phyloP scores from a whole-genome alignment of 2,113 vertebrate genomes.

The Excalfactoria chinensis region DNA sequence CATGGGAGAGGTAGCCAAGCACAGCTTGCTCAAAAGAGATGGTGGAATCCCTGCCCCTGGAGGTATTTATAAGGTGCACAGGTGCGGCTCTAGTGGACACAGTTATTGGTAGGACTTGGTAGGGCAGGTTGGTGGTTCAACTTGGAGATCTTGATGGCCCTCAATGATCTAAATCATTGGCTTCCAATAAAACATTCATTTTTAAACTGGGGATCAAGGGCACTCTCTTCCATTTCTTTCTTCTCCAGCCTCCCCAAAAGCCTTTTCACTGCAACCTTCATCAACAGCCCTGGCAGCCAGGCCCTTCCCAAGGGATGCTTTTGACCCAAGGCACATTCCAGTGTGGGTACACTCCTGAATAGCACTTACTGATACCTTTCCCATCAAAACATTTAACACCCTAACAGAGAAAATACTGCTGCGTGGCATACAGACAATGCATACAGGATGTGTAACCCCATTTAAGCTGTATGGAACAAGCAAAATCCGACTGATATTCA shows the following conservation, averaged over 20 bases:
- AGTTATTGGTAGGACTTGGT: neutral
- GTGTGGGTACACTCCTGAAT: neutral
- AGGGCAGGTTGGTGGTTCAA: neutral
- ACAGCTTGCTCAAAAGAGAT: neutral
- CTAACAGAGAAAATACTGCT: neutral
- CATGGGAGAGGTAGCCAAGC: neutral
- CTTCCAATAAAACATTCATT: neutral
- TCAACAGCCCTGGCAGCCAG: neutral
- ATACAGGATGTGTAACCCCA: fast-evolving
- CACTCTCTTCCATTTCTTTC: neutral
- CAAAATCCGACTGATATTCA: neutral
- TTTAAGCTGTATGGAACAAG: neutral
- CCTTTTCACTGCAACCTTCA: neutral
- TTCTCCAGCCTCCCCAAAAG: neutral
- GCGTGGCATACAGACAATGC: fast-evolving
- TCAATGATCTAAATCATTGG: neutral
- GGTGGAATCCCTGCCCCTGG: neutral
- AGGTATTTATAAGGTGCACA: neutral
- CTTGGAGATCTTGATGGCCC: neutral
- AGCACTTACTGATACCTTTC: neutral
- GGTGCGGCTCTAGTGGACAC: neutral
- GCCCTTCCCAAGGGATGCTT: neutral
- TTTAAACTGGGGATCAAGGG: neutral
- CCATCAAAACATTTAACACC: neutral
- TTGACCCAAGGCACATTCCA: neutral